phyloP scores from a whole-genome alignment of 1,140 invertebrate species.

The Brachionus manjavacas region DNA sequence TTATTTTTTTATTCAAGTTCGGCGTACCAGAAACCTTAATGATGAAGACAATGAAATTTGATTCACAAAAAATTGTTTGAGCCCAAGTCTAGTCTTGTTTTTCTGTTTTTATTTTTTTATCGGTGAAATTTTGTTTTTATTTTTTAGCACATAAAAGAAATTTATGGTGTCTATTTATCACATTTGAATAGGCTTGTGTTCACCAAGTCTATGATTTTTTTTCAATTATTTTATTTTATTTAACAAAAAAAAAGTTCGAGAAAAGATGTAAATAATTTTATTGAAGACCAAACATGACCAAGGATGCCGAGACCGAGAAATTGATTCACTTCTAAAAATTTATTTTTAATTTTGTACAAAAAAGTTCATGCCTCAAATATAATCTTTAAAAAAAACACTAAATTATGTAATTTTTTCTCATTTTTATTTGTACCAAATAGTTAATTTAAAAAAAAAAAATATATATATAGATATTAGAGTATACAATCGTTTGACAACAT shows the following conservation, averaged over 20 bases:
- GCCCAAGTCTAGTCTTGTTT: slow-evolving; percentile 25
- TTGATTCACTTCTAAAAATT: background rate
- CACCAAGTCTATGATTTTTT: background rate
- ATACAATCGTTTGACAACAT: background rate
- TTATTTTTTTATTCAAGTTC: background rate
- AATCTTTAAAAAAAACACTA: background rate
- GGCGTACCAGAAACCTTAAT: slow-evolving; percentile 19
- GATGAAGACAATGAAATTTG: slow-evolving; percentile 39
- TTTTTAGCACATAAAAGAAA: background rate
- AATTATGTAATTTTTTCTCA: slow-evolving; percentile 1
- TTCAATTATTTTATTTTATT: background rate
- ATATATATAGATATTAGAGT: background rate
- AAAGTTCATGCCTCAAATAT: background rate
- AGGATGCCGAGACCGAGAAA: background rate
- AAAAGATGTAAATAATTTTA: background rate
- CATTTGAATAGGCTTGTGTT: background rate
- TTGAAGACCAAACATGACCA: background rate
- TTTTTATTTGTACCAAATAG: slow-evolving; percentile 1
- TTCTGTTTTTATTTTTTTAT: slow-evolving; percentile 2
- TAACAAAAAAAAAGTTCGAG: background rate
- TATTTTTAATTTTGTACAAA: background rate
- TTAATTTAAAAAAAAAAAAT: background rate
- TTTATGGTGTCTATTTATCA: background rate
- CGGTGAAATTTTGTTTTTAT: slow-evolving; percentile 5
- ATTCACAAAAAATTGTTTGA: background rate